Base-by-base conservation (phyloP, 2,113 vertebrate genomes). In the Australoheros scitulus region DNA sequence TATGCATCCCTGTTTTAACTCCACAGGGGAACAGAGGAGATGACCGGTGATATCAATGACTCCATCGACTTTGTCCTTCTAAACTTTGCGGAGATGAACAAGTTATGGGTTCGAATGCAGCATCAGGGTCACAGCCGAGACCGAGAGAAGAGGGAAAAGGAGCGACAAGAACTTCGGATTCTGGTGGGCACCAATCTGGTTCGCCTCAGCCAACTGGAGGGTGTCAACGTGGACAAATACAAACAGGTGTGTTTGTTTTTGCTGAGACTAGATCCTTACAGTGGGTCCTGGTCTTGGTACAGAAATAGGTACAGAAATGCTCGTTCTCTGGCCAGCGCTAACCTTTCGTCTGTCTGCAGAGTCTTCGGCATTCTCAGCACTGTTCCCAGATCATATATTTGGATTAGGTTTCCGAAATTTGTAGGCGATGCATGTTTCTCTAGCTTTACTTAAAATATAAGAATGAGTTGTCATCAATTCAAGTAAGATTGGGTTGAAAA, bases 81-180 rank as follows among this genome's bases (percentile, higher is more conserved):
- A 68, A 99, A 99, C 95, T 99, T 99, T 87, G 98, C 98, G 0
- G 98, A 99, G 87, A 99, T 99, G 98, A 99, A 99, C 93, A 99
- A 99, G 76, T 94, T 99, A 2, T 99, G 98, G 98, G 98, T 99
- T 84, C 95, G 98, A 36, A 99, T 99, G 98, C 98, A 99, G 77
- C 98, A 99, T 90, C 98, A 99, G 89, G 98, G 98, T 52, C 98
- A 99, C 91, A 99, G 98, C 82, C 96, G 98, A 17, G 98, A 99
- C 86, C 92, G 98, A 5, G 98, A 99, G 93, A 99, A 99, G 79
- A 95, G 98, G 47, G 98, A 99, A 76, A 96, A 98, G 1, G 98
- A 99, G 81, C 95, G 98, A 60, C 98, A 99, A 80, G 98, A 99
- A 15, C 95, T 99, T 41, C 94, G 98, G 56, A 99, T 99, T 91